Evolutionary conservation across 2,797 vertebrate species (phyloP).

Genomic region (Xerus rutilus): DNA sequence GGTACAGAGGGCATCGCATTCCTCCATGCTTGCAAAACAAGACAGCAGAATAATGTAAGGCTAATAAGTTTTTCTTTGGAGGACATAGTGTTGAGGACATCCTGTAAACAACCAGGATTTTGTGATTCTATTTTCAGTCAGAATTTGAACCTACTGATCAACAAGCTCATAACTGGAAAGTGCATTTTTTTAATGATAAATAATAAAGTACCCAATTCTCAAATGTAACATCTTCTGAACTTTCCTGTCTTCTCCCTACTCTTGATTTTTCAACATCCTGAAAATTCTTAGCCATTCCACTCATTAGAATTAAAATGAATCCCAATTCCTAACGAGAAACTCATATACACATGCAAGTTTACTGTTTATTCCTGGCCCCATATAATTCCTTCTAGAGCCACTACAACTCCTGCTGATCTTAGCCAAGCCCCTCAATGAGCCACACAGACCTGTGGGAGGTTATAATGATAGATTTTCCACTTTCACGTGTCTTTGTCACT

Average conservation of each 20-base stretch:
- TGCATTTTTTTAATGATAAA: not conserved
- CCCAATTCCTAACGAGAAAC: not conserved
- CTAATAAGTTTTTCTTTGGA: not conserved
- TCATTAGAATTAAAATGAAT: not conserved
- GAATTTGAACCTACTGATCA: not conserved
- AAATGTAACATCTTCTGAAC: not conserved
- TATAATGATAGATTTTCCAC: constrained; percentile 66
- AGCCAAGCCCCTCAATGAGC: not conserved
- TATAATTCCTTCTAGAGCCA: not conserved
- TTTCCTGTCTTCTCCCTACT: not conserved
- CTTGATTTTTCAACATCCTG: not conserved
- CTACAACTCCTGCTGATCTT: not conserved
- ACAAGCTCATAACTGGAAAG: not conserved
- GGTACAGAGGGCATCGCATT: constrained; percentile 76
- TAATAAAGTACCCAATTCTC: not conserved
- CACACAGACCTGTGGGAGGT: constrained; percentile 72
- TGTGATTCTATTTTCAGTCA: not conserved
- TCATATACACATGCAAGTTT: not conserved
- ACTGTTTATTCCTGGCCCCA: not conserved
- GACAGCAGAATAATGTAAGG: not conserved
- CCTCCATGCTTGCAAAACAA: constrained; percentile 71
- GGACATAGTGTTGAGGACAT: not conserved
- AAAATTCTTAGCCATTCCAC: not conserved
- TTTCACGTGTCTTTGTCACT: not conserved
- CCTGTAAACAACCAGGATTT: not conserved